phyloP scores from a whole-genome alignment of 2,888 invertebrate species.

The Dioctria linearis region DNA sequence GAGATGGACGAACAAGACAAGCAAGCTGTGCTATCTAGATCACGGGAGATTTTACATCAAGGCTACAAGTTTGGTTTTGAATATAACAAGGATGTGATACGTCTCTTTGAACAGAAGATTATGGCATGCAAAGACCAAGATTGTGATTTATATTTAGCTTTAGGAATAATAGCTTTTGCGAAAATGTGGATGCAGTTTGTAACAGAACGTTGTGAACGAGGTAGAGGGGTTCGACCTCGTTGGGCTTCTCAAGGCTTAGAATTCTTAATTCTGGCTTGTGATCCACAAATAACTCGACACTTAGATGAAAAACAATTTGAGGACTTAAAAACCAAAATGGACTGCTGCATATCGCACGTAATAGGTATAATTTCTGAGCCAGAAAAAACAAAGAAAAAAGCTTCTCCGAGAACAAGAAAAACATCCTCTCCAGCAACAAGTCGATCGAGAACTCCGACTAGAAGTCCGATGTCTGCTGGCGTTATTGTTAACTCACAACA shows the following conservation, averaged over 20 bases:
- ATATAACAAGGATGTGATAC: conserved; percentile 73
- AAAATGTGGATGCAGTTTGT: conserved; percentile 93
- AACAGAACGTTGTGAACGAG: conserved; percentile 85
- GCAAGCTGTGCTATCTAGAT: conserved; percentile 76
- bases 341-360: conserved; percentile 89
- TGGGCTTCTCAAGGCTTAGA: conserved; percentile 94
- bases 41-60: conserved; percentile 86
- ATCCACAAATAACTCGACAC: conserved; percentile 85
- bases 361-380: conserved; percentile 77
- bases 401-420: conserved; percentile 70
- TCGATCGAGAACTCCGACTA: conserved; percentile 69
- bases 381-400: conserved; percentile 69
- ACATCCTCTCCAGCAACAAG: conserved; percentile 69
- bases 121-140: conserved; percentile 67
- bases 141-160: conserved; percentile 72
- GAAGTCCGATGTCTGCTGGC: conserved; percentile 71
- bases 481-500: conserved; percentile 64
- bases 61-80: conserved; percentile 94
- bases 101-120: conserved; percentile 72
- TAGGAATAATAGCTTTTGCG: conserved; percentile 79
- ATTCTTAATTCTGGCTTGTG: conserved; percentile 87
- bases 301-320: conserved; percentile 86
- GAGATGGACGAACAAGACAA: conserved; percentile 72
- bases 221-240: conserved; percentile 84
- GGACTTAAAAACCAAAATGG: conserved; percentile 83